Evolutionary conservation across 1,140 invertebrate genomes (phyloP).

Genomic region (Eueides isabella): DNA sequence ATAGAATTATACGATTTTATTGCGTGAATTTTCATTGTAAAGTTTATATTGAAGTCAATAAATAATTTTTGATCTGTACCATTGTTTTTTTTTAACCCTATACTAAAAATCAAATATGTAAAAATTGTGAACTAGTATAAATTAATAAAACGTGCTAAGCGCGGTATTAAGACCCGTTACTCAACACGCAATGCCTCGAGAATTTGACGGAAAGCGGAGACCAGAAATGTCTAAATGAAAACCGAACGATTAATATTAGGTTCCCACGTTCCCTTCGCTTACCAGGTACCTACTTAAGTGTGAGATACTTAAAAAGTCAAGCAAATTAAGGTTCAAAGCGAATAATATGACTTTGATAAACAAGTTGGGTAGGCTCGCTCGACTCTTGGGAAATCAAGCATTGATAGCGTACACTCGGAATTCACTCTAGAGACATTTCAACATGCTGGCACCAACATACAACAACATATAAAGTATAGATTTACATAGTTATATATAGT

Average conservation of each 20-base stretch:
- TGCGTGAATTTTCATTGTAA: slow-evolving; percentile 30
- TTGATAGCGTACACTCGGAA: not conserved
- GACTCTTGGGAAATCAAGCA: not conserved
- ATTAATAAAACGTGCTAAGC: too few relatives aligned
- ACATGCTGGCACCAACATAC: not conserved
- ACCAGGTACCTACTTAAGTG: too few relatives aligned
- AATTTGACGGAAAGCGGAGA: too few relatives aligned
- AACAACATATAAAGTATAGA: not conserved
- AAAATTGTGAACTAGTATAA: too few relatives aligned
- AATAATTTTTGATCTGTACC: slow-evolving; percentile 33
- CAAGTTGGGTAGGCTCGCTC: not conserved
- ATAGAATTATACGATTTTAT: slow-evolving; percentile 21
- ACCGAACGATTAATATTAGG: too few relatives aligned
- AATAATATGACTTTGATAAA: not conserved
- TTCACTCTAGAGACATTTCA: not conserved
- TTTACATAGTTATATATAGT: not conserved
- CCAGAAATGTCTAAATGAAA: too few relatives aligned
- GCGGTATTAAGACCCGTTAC: too few relatives aligned
- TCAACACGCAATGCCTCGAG: too few relatives aligned
- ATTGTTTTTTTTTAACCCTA: not conserved
- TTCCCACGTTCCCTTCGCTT: too few relatives aligned
- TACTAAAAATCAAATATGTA: too few relatives aligned
- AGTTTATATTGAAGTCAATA: slow-evolving; percentile 40
- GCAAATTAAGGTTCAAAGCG: not conserved
- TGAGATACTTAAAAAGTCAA: not conserved